Base-by-base conservation (phyloP, 53 echinoderm and acorn worm species). In the Paracentrotus lividus region DNA sequence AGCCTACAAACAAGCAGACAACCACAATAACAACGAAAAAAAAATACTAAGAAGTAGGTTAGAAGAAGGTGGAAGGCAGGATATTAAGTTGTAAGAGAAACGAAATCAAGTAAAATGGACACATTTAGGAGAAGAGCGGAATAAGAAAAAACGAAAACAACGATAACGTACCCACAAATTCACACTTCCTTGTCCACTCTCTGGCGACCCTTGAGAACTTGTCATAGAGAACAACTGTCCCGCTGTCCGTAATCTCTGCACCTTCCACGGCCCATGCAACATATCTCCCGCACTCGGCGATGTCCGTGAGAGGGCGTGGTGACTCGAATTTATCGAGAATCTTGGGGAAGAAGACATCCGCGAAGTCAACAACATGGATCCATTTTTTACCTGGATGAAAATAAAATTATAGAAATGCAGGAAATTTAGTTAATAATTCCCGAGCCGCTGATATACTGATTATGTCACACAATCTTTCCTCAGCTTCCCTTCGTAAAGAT, bases 341-440 rank as follows among this genome's bases (percentile, higher is more conserved):
- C 42, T 66, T 67, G 0, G 97, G 97, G 24, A 81, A 51, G 5
- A 34, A 53, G 51, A 81, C 65, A 7, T 93, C 76, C 13, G 94
- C 84, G 47, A 88, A 93, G 77, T 97, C 95, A 16, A 95, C 78
- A 32, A 97, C 92, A 85, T 97, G 97, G n/a, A 97, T 65, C 77
- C 72, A 94, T 18, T 60, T 59, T 23, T 94, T 93, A 65, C 89
- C 89, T 89, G 89, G n/a, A 34, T 6, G 33, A 88, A 61, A 57
- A 36, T 3, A 36, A 61, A 8, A 64, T n/a, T 27, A 64, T 8
- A 26, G 36, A 34, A 10, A 6, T 29, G 0, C 5, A 18, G 31
- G 12, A 27, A 29, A 18, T 8, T 12, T 9, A 9, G 8, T 10
- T 6, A 29, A 29, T 6, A 27, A 16, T 31, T 9, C 0, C 1